Evolutionary conservation across 2,113 vertebrate genomes (phyloP), one percentile per base, ranked within the genome.

Genomic region (Pseudorasbora parva): DNA sequence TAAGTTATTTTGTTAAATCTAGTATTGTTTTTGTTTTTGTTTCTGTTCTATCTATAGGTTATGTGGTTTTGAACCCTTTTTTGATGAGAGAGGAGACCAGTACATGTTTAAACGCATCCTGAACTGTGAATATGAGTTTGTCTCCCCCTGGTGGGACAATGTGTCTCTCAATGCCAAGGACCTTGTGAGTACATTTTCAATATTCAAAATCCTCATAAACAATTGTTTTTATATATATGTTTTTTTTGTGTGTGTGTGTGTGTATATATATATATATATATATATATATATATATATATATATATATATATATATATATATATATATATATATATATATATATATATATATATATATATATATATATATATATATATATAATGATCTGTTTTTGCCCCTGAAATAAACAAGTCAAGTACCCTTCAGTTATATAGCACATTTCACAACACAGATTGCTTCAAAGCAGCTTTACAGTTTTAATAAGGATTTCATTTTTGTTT

Each of bases 71-170:
- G 96, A 96, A 91, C 96, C 96, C 6, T 96, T 97, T 91, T 96
- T 96, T 83, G 96, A 97, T 88, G 96, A 97, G 89, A 91, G 96
- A 84, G 96, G 96, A 4, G 96, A 97, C 87, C 96, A 96, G 82
- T 96, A 96, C 88, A 97, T 97, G 95, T 97, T 95, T 91, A 96
- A 95, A 88, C 96, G 94, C 90, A 96, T 96, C 90, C 92, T 97
- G 79, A 96, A 95, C 88, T 96, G 96, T 92, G 95, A 96, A 93
- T 97, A 96, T 90, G 95, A 96, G 91, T 97, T 97, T 93, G 95
- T 97, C 92, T 96, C 96, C 88, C 96, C 96, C 87, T 97, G 96
- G 96, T 97, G 96, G 96, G 95, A 97, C 90, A 96, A 96, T 68
- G 96, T 96, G 23, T 97, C 96, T 87, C 91, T 96, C 84, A 97